Evolutionary conservation across 1,140 invertebrate species (phyloP), one percentile per base, ranked within the genome.

Genomic region (Pseudomyrmex flavicornis): DNA sequence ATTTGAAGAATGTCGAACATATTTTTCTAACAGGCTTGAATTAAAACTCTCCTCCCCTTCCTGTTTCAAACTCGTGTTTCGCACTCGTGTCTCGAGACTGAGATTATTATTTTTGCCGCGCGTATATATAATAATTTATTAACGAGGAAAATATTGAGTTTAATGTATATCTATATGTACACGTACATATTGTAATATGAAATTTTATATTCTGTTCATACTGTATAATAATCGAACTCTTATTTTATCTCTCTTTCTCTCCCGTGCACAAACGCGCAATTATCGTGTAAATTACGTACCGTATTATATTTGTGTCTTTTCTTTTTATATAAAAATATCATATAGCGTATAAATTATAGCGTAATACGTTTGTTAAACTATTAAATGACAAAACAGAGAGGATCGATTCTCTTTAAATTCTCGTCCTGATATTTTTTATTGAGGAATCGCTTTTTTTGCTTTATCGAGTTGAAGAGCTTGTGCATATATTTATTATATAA

Each of bases 241-340:
- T 35, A 35, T 35, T 35, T 35, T 35, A 35, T 35, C 5, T 7
- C 35, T 35, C 35, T 35, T 35, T 35, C 35, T 35, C 4, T 26
- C 0, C 35, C 35, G 35, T 7, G 58, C 69, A 70, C 46, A 59
- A 50, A 50, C 17, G 20, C 7, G 54, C 54, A 70, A 56, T 54
- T 13, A 15, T 15, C 15, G 20, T n/a, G 54, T 20, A 72, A 79
- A 80, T 62, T 72, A 50, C 17, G 22, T 15, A 15, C 35, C 17
- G 48, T 26, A 61, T 80, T 80, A 80, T 35, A 35, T 80, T 80
- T 70, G 72, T 61, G 44, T 72, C 35, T 59, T 72, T 54, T 80
- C 59, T 72, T 54, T 80, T 70, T 50, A n/a, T n/a, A 20, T 35
- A 66, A 50, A 59, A 72, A 70, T 80, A 59, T 80, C 66, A 50